These are phyloP conservation scores for Pomatostomus ruficeps DNA, from an alignment of 2,113 vertebrate species.

Conservation along the genomic window DNA sequence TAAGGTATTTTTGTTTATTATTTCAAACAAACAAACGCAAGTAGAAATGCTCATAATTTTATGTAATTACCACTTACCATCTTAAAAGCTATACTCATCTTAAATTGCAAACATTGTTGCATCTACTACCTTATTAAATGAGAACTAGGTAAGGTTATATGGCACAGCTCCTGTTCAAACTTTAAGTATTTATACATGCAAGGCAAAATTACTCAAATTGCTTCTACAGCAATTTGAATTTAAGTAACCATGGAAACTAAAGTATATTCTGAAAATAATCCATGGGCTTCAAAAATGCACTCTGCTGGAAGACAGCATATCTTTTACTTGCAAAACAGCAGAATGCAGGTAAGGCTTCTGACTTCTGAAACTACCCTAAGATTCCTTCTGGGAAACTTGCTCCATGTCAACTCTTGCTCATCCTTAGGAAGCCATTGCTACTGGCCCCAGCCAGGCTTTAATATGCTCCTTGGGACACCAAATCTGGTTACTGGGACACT, in stretches of 20 bases:
- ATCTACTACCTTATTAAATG: neutral
- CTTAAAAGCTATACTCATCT: neutral
- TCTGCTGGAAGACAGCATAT: neutral
- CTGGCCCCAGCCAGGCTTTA: neutral
- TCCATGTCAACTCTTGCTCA: neutral
- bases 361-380: neutral
- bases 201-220: constrained; percentile 29
- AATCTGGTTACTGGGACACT: neutral
- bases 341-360: neutral
- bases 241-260: constrained; percentile 57
- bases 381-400: neutral
- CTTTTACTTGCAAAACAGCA: neutral
- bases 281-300: neutral
- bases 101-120: neutral
- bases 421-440: neutral
- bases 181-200: constrained; percentile 22
- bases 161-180: neutral
- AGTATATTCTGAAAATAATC: constrained; percentile 52
- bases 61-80: neutral
- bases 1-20: neutral
- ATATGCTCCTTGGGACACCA: neutral
- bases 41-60: neutral
- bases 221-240: constrained; percentile 18
- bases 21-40: neutral
- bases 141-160: neutral